Base-by-base conservation (phyloP, 2,797 vertebrate genomes). In the Scolopax rusticola region DNA sequence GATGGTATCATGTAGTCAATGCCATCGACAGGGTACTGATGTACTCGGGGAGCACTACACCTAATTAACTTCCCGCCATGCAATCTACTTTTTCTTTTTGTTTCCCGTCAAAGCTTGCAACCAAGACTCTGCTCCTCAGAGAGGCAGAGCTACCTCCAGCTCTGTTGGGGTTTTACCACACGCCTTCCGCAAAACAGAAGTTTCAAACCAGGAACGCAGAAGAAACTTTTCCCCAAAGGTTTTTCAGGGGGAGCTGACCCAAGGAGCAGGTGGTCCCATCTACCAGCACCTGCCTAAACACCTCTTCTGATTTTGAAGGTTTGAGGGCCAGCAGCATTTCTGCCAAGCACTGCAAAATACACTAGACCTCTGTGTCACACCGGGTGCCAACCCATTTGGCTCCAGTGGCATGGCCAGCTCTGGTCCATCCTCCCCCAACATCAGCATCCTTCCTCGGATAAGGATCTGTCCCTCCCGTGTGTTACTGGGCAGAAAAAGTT, bases 181-280 rank as follows among this genome's bases (percentile, higher is more conserved):
- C 0, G 1, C 19, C 16, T 65, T 27, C 53, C 1, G 41, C 41
- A 56, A 68, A 68, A 59, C 18, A 57, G 33, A 33, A 50, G 28
- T 3, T 41, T n/a, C 20, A 61, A 56, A 14, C 5, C 27, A 48
- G 45, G 21, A 8, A 23, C 1, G 0, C 0, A 12, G 0, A 1
- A 59, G 40, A 38, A 60, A 13, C 19, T 9, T 65, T 20, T 41
- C 23, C 19, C 12, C 56, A 38, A 51, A 48, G 12, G 2, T 17
- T 47, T 48, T 17, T 25, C 0, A 0, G 24, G 14, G 20, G 13
- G 24, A 27, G 45, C 3, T 2, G 15, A 68, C 11, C 27, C 32
- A 27, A 47, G 76, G 28, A 63, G 25, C 8, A n/a, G 23, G 12
- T 6, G 15, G 11, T 6, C 9, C 65, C 47, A 53, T 53, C 51